Evolutionary conservation across 1,140 invertebrate genomes (phyloP), one percentile per base, ranked within the genome.

Genomic region (Apolygus lucorum): DNA sequence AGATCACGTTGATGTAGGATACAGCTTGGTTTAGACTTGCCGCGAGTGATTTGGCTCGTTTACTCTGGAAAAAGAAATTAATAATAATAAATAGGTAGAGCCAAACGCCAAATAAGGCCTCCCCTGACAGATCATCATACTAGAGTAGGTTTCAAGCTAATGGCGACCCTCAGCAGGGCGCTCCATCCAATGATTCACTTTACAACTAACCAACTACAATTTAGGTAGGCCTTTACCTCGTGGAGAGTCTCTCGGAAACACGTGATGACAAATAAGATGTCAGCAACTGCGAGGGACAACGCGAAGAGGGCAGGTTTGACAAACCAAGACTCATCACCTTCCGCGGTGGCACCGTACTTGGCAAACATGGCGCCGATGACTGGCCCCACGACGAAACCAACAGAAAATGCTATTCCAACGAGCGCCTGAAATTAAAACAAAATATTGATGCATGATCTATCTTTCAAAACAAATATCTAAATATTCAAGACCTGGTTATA

Each of bases 381-480:
- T 25, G 96, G 97, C 0, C 97, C 96, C 72, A 98, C 80, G 72
- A 98, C 92, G 80, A 99, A 99, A 17, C 95, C 96, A 68, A 99
- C 80, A 0, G 96, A 98, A 82, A 99, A 99, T 2, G 96, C 95
- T 75, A 98, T 88, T 17, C 97, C 97, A 70, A 99, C 90, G 28
- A 98, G 79, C 21, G 97, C 96, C 93, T 95, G 80, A 74, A 86
- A 85, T 22, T 2, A 52, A n/a, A 2, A 72, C 34, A 42, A 4
- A 42, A 42, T 4, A 42, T 4, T 4, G 34, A 42, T 42, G 34
- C 34, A 8, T 42, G 34, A 42, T 42, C 34, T 42, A 42, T 42
- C 34, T 17, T 42, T n/a, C n/a, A n/a, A n/a, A n/a, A n/a, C n/a
- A n/a, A n/a, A n/a, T n/a, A n/a, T n/a, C n/a, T n/a, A n/a, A n/a